Evolutionary conservation across 2,113 vertebrate species (phyloP), one percentile per base, ranked within the genome.

Genomic region (Nesoenas mayeri): DNA sequence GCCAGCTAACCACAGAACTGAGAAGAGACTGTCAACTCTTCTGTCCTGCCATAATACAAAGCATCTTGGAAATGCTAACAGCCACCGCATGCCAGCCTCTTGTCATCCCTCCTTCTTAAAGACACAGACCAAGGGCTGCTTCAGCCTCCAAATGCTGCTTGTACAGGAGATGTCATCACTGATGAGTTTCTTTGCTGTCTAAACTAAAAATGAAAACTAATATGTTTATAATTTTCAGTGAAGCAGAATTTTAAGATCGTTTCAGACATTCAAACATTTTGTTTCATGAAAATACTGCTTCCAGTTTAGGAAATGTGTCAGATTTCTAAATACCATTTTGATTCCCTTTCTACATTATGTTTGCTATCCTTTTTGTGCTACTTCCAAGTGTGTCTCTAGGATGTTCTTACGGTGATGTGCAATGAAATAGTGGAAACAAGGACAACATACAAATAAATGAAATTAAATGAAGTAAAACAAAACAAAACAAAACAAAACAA

Each of bases 21-120:
- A 90, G 96, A 96, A 96, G 83, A 94, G 72, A 95, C 94, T 96
- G 97, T 97, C 96, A 96, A 87, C 95, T 91, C 88, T 93, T 88
- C 92, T 93, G 89, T 77, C 79, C 85, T 86, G 48, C 89, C 86
- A 74, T 95, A 96, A 97, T 85, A 85, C 85, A 93, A 93, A 96
- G 95, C 96, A 95, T 86, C 89, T 96, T 96, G 89, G 84, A 97
- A 95, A 91, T 70, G 75, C 87, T 96, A 91, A 89, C 93, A 69
- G 71, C 66, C 64, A 2, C 56, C 20, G 69, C 79, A 71, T 34
- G 75, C 66, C 66, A 88, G 86, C 89, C 73, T 75, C 88, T 91
- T 94, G 86, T 93, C 95, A 96, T 95, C 89, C 83, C 60, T 95
- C 65, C 93, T 88, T 79, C 92, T 97, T 94, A 90, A 94, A 97